Evolutionary conservation across 1,140 invertebrate genomes (phyloP).

Genomic region (Drosophila pseudoananassae): DNA sequence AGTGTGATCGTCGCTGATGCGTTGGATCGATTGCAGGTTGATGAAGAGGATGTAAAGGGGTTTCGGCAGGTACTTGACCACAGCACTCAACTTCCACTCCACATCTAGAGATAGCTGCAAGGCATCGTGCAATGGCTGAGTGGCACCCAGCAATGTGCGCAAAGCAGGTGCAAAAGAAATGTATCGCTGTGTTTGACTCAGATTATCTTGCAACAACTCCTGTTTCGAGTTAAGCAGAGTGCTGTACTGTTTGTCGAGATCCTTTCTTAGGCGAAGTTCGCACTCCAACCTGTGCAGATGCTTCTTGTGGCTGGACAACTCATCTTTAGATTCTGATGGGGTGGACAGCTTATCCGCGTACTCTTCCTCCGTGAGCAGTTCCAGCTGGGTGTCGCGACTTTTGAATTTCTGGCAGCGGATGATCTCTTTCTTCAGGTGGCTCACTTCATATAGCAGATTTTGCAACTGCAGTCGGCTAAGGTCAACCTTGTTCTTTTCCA

Average conservation of each 20-base stretch:
- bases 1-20: conserved; percentile 89
- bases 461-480: conserved; percentile 95
- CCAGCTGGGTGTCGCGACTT: conserved; percentile 97
- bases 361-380: conserved; percentile 93
- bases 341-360: conserved; percentile 84
- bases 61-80: conserved; percentile 90
- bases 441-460: conserved; percentile 97
- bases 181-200: conserved; percentile 91
- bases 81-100: conserved; percentile 89
- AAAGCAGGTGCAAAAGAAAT: conserved; percentile 93
- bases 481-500: conserved; percentile 94
- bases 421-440: conserved; percentile 97
- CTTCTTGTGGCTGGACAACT: conserved; percentile 90
- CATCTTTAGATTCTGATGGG: conserved; percentile 65
- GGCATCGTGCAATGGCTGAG: conserved; percentile 95
- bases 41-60: conserved; percentile 95
- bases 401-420: conserved; percentile 97
- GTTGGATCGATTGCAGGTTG: conserved; percentile 91
- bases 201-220: conserved; percentile 90
- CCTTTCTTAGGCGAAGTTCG: conserved; percentile 95
- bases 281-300: conserved; percentile 95
- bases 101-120: conserved; percentile 92
- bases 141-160: conserved; percentile 89
- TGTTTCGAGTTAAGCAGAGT: conserved; percentile 91
- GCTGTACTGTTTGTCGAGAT: conserved; percentile 91